Percentiles rank a stretch among this genome's conserved stretches.
Conservation (phyloP, 2,797 vertebrate genomes). For the Mycteria americana region DNA sequence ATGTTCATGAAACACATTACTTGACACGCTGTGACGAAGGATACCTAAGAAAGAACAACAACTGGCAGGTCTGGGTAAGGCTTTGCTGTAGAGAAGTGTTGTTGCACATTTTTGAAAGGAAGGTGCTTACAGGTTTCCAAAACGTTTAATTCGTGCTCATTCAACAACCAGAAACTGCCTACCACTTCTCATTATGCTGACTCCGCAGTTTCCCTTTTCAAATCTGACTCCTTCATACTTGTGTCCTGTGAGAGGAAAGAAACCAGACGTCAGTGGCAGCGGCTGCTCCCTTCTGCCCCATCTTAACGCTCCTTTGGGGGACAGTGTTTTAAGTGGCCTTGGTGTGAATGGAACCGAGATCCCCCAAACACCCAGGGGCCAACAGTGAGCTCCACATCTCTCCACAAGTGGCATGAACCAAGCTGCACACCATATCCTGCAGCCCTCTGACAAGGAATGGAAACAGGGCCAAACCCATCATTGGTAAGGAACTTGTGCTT, state of each 20-base stretch:
- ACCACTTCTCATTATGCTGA: slow-evolving; percentile 93
- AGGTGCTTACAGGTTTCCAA: neutral
- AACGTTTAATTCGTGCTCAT: neutral
- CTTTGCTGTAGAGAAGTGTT: neutral
- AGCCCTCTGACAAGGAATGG: neutral
- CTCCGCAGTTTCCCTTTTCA: slow-evolving; percentile 93
- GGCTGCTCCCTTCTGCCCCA: neutral
- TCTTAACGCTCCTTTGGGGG: neutral
- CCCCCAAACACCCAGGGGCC: neutral
- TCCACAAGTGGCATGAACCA: neutral
- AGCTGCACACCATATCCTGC: neutral
- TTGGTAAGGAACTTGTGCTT: neutral
- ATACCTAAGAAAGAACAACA: neutral
- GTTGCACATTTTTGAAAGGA: neutral
- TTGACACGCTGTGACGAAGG: neutral
- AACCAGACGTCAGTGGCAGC: neutral
- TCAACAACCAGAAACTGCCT: slow-evolving; percentile 33
- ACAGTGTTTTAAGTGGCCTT: neutral
- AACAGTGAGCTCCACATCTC: neutral
- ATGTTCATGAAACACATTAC: too few species aligned
- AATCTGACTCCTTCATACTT: slow-evolving; percentile 95
- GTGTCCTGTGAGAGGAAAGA: slow-evolving; percentile 80
- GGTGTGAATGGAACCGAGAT: neutral
- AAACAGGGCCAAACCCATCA: neutral
- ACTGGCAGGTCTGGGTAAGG: neutral